Conservation (phyloP, 2,113 vertebrate species). For the Phrynosoma platyrhinos region DNA sequence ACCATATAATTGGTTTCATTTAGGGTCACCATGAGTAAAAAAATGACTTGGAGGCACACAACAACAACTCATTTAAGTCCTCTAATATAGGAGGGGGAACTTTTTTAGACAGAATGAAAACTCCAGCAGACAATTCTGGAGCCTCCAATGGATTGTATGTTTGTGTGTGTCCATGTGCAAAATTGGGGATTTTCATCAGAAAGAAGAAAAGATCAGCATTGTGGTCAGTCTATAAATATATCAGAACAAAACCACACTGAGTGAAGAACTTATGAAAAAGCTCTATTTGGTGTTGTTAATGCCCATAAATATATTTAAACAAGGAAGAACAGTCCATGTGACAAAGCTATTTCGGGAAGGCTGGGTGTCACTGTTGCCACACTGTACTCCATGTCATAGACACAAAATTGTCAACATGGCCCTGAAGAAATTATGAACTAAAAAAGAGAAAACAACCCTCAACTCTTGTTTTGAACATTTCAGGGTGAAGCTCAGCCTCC, state of each 20-base stretch:
- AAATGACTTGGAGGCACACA: too few species aligned
- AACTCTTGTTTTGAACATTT: background rate
- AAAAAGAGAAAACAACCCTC: conserved; percentile 22
- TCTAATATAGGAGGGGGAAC: background rate
- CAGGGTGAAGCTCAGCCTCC: background rate
- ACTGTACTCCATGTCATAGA: conserved; percentile 22
- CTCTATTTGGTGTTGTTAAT: conserved; percentile 22
- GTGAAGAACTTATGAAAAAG: conserved; percentile 26
- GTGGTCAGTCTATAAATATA: conserved; percentile 42
- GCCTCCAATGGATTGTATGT: background rate
- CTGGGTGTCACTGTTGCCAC: conserved; percentile 33
- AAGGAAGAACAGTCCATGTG: conserved; percentile 49
- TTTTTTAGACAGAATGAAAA: background rate
- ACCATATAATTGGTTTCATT: too few species aligned
- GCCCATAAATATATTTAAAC: conserved; percentile 44
- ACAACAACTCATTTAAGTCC: background rate
- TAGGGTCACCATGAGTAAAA: too few species aligned
- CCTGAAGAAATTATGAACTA: conserved; percentile 37
- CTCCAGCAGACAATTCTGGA: background rate
- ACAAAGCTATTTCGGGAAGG: conserved; percentile 49
- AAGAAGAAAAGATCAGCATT: background rate
- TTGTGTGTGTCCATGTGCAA: background rate
- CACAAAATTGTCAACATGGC: conserved; percentile 37
- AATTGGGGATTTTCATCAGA: background rate
- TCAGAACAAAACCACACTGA: conserved; percentile 40